Evolutionary conservation across 92 coral and sea anemone species (phyloP), one percentile per base, ranked within the genome.

Genomic region (Montipora capitata): DNA sequence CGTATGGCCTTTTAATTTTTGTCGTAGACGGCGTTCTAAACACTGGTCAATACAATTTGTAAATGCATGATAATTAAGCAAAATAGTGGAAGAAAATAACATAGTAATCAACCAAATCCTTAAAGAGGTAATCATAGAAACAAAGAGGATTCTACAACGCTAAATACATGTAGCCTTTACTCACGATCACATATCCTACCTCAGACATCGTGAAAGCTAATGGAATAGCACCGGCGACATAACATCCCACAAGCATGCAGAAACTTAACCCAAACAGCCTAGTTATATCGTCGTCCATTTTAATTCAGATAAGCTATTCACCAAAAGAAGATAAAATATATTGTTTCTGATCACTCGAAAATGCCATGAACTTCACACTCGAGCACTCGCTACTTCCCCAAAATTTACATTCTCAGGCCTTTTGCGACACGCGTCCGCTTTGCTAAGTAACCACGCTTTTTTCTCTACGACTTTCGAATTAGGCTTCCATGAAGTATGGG

Each of bases 161-260:
- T 1, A 27, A 27, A 27, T 27, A 27, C 35, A 27, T 27, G 35
- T 27, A 27, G 35, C 35, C 35, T 27, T 27, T 27, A 27, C 35
- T 27, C 35, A 27, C 1, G 2, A 27, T 27, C 35, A 27, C 35
- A 27, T 27, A 27, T 27, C 35, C 58, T 76, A 97, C 99, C 96
- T 97, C 98, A 39, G 99, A 97, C 73, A 97, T 77, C 0, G 95
- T 89, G 77, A 97, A 82, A 5, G 98, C 98, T 44, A 97, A 84
- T 40, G 98, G 99, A 59, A 97, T 87, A 0, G 96, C 88, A 0
- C 99, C 99, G 5, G 98, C 95, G 35, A 95, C 87, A 83, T 97
- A 97, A 77, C 98, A 97, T 6, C 99, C 99, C 1, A 84, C 94
- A 51, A 97, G 80, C 99, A 97, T 97, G 52, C 97, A 92, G 52